Evolutionary conservation across 2,888 invertebrate genomes (phyloP), one percentile per base, ranked within the genome.

Genomic region (Tholera decimalis): DNA sequence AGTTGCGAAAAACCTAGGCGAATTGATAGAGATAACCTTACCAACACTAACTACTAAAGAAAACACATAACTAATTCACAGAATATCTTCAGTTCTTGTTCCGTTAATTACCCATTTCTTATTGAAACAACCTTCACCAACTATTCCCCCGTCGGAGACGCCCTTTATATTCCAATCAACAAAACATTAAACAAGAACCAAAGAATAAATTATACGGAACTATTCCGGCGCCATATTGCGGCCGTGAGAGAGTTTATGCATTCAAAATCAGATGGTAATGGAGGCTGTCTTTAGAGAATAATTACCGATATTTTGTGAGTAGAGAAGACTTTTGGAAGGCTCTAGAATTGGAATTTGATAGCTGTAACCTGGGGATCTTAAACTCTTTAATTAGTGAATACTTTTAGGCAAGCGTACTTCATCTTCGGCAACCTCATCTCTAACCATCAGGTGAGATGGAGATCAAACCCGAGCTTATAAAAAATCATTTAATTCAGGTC

Each of bases 231-330:
- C 71, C 76, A 75, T 72, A 47, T 63, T 77, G 65, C 26, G 35
- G 24, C 35, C 28, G 22, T 49, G 49, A 47, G 49, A 65, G 78
- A 75, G 53, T 70, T 67, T 18, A 30, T 9, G 60, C 50, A 79
- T 79, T 79, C 79, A 81, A 83, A n/a, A 83, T 83, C 7, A 62
- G 50, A 79, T 83, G 74, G 20, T 69, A 82, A 79, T 67, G 24
- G 20, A 8, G 22, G 49, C n/a, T 49, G 50, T 54, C 64, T 73
- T 65, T 49, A 46, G 50, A 43, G 64, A 66, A 70, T 60, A 73
- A 75, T 80, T 73, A n/a, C n/a, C n/a, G n/a, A 67, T 65, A 56
- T 69, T 77, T 44, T n/a, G 24, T 30, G 20, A 28, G 15, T 3
- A 8, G 13, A 5, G 30, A 22, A 20, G 24, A 22, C 15, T 35